Evolutionary conservation across 2,888 invertebrate species (phyloP).

Genomic region (Orthosia gracilis): DNA sequence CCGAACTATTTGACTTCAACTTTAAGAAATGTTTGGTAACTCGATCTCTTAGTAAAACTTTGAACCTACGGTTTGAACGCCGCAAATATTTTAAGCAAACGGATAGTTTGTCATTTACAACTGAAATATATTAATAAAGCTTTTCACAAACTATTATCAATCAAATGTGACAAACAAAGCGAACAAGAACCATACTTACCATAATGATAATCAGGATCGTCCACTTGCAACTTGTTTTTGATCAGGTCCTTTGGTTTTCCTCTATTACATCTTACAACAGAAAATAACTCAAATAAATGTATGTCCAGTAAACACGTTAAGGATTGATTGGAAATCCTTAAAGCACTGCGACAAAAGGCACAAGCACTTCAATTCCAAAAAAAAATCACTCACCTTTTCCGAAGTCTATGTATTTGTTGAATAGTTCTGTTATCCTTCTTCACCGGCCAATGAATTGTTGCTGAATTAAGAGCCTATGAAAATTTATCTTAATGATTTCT

Average conservation of each 20-base stretch:
- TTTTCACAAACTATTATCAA: too few species aligned
- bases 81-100: not conserved
- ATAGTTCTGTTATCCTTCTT: constrained; percentile 28
- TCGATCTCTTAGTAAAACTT: not conserved
- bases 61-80: not conserved
- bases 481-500: constrained; percentile 8
- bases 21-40: not conserved
- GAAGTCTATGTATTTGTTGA: constrained; percentile 23
- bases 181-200: constrained; percentile 20
- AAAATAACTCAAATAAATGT: constrained; percentile 27
- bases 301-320: not conserved
- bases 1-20: not conserved
- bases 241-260: not conserved
- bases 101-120: too few species aligned
- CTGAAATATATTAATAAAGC: too few species aligned
- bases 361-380: constrained; percentile 36
- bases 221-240: constrained; percentile 11
- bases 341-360: constrained; percentile 13
- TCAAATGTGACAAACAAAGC: too few species aligned
- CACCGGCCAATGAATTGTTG: constrained; percentile 8
- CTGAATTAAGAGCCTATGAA: constrained; percentile 2
- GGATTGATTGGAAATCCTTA: constrained; percentile 25
- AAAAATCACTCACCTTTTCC: constrained; percentile 53
- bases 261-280: constrained; percentile 28
- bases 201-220: not conserved